Conservation (phyloP, 1,140 invertebrate genomes). For the Apis dorsata region DNA sequence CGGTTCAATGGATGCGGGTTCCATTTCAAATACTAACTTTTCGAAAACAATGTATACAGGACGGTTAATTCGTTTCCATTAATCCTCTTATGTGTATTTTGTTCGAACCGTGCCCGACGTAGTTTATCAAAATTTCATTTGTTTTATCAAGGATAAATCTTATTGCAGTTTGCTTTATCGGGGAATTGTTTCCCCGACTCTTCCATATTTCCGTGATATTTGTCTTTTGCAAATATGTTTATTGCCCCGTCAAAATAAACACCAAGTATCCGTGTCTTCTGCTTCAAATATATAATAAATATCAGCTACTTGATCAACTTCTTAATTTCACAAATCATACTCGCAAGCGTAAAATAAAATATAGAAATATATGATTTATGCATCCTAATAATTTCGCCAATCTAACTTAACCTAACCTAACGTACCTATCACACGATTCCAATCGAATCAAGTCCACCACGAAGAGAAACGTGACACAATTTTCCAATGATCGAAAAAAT, state of each 20-base stretch:
- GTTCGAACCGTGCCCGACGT: background rate
- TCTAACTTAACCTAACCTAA: no score
- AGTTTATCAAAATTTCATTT: conserved; percentile 24
- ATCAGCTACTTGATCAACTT: background rate
- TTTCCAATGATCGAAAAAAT: no score
- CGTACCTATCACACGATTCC: no score
- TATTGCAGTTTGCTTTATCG: background rate
- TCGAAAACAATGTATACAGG: conserved; percentile 9
- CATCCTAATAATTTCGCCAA: no score
- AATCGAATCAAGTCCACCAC: no score
- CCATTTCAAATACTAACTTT: conserved; percentile 19
- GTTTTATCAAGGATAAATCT: conserved; percentile 18
- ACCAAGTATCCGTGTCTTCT: background rate
- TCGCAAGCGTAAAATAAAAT: no score
- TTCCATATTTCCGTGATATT: conserved; percentile 11
- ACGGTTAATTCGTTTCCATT: conserved; percentile 30
- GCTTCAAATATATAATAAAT: background rate
- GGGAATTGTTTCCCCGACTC: conserved; percentile 7
- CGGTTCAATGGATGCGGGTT: conserved; percentile 3
- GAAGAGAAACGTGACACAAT: no score
- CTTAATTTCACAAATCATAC: no score
- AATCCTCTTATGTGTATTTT: conserved; percentile 10
- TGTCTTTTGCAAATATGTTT: background rate
- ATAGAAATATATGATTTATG: no score
- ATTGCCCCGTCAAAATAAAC: background rate